Base-by-base conservation (phyloP, 2,888 invertebrate genomes). In the Aporophyla nigra region DNA sequence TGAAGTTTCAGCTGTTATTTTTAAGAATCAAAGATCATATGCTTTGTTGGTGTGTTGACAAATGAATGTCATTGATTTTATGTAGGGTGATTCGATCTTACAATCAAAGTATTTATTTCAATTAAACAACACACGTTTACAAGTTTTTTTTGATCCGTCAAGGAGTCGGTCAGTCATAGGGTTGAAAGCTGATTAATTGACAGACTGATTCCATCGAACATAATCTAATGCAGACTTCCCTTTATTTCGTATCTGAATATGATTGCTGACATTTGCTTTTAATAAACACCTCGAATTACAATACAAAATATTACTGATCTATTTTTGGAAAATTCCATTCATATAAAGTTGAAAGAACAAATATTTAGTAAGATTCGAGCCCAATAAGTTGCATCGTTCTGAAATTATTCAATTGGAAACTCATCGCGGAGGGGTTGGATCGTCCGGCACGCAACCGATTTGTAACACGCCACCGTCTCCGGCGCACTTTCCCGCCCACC, bases 351-450 rank as follows among this genome's bases (percentile, higher is more conserved):
- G 40, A 58, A 58, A 63, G 21, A 74, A 70, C 33, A 40, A 67
- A 81, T 70, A 61, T 62, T 66, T 62, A 80, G 75, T 79, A 79
- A 73, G 63, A 85, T 78, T 68, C 49, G 40, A 83, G n/a, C 54
- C 71, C 76, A 86, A 87, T 86, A 80, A 74, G 78, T 87, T 89
- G 87, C 88, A 89, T 89, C 88, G 87, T 89, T 91, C 90, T 88
- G 87, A 90, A 93, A 92, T 92, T 91, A 91, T 93, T 91, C 90
- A 90, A 93, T 94, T 95, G 95, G 96, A 94, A 95, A 95, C 92
- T 94, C 87, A 83, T 86, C 76, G 87, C 87, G 84, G 89, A 86
- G 91, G 91, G 92, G 92, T 90, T 90, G 93, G 90, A 87, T 86
- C 83, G 90, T 77, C 86, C 76, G 82, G 87, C 95, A 95, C 94